These are phyloP conservation scores for Cassiopea xamachana DNA, from an alignment of 30 jellyfish, hydroid and myxozoan genomes.

Conservation along the genomic window DNA sequence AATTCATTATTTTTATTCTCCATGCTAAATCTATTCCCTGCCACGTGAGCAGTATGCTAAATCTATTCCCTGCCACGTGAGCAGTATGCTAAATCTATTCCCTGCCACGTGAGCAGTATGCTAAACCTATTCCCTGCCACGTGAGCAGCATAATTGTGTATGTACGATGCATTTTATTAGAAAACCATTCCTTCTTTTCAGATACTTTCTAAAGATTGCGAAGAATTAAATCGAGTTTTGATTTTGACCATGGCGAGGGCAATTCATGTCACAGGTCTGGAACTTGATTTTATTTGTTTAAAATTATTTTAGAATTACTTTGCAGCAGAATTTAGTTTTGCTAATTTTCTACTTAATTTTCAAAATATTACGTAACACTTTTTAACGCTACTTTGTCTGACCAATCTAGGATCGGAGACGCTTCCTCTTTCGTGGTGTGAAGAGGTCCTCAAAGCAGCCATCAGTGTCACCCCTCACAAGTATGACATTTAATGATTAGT, in stretches of 20 bases:
- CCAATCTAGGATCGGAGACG: slow-evolving; percentile 84
- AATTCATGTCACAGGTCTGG: slow-evolving; percentile 91
- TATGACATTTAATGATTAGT: neutral
- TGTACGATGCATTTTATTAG: neutral
- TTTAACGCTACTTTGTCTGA: neutral
- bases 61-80: too few relatives aligned
- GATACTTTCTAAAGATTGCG: slow-evolving; percentile 94
- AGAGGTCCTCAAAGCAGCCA: slow-evolving; percentile 85
- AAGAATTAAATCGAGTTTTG: slow-evolving; percentile 91
- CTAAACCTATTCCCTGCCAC: too few relatives aligned
- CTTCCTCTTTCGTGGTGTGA: slow-evolving; percentile 97
- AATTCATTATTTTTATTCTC: neutral
- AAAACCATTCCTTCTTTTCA: slow-evolving; percentile 2
- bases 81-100: too few relatives aligned
- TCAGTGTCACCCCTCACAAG: slow-evolving; percentile 95
- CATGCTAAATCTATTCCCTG: too few relatives aligned
- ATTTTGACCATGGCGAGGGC: slow-evolving; percentile 95
- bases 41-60: too few relatives aligned
- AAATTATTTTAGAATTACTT: too few relatives aligned
- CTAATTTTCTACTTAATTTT: too few relatives aligned
- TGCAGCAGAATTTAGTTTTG: too few relatives aligned
- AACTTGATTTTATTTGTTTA: neutral
- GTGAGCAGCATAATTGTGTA: too few relatives aligned
- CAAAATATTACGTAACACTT: too few relatives aligned
- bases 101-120: too few relatives aligned